phyloP scores from a whole-genome alignment of 1,140 invertebrate genomes.

The Mamestra configurata region DNA sequence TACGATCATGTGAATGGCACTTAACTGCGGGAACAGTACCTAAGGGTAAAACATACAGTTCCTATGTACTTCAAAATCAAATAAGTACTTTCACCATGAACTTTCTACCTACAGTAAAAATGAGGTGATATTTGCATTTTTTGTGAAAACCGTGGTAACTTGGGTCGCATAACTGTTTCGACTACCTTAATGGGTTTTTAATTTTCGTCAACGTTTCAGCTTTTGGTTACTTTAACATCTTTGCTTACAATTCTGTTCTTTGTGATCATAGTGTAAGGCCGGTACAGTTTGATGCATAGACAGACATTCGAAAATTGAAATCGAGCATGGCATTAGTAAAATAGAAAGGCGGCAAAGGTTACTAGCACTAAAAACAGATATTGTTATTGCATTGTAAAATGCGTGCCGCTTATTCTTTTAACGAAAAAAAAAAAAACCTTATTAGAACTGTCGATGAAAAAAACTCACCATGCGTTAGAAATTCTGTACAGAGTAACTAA shows the following conservation, averaged over 20 bases:
- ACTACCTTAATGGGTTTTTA: conserved; percentile 19
- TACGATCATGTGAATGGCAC: conserved; percentile 38
- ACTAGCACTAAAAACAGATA: not conserved
- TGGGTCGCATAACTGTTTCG: not conserved
- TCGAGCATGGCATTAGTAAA: not conserved
- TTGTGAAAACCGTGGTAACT: conserved; percentile 23
- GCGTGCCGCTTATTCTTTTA: not conserved
- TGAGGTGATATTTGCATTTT: conserved; percentile 45
- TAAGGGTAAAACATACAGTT: conserved; percentile 18
- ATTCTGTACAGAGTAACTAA: no score
- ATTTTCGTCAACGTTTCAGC: conserved; percentile 13
- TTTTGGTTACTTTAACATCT: not conserved
- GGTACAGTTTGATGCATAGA: not conserved
- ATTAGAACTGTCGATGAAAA: no score
- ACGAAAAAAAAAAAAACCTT: not conserved
- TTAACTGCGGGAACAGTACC: conserved; percentile 7
- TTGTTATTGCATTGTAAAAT: not conserved
- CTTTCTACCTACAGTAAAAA: conserved; percentile 38
- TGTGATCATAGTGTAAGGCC: not conserved
- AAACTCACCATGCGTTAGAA: no score
- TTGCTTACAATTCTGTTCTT: not conserved
- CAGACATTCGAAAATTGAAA: not conserved
- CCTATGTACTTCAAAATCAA: not conserved
- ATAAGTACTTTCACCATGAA: conserved; percentile 7
- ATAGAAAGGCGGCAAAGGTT: not conserved